Percentiles rank a stretch among this genome's conserved stretches.
phyloP scores from a whole-genome alignment of 2,797 vertebrate genomes.

The Smutsia gigantea region DNA sequence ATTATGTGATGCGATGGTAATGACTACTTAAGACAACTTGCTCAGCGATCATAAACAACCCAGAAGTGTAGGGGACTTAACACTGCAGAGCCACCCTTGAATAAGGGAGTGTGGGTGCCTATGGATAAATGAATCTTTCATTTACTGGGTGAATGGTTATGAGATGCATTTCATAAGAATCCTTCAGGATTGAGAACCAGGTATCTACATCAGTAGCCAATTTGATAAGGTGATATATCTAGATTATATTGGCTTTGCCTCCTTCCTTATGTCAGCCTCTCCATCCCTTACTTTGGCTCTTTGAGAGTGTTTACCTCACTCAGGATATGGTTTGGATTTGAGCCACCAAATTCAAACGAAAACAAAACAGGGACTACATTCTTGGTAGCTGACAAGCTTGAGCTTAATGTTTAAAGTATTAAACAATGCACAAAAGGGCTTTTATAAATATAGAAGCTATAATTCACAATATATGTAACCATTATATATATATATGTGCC shows the following conservation, averaged over 20 bases:
- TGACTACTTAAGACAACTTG: neutral
- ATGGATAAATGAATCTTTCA: neutral
- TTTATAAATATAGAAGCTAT: neutral
- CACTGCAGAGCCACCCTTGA: neutral
- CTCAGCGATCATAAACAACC: neutral
- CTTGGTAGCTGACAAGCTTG: neutral
- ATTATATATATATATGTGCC: neutral
- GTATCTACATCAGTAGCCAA: neutral
- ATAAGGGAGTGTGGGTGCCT: neutral
- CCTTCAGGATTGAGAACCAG: neutral
- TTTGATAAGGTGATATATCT: neutral
- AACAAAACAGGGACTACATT: neutral
- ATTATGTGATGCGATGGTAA: neutral
- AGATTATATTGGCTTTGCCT: neutral
- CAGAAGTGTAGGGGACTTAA: neutral
- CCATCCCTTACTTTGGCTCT: neutral
- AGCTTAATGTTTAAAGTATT: neutral
- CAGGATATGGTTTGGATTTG: neutral
- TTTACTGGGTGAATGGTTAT: neutral
- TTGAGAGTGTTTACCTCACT: neutral
- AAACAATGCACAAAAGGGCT: neutral
- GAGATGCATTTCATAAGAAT: neutral
- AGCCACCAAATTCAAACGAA: neutral
- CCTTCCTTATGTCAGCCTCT: neutral
- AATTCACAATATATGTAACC: neutral